These are phyloP conservation scores for Epinephelus coioides DNA, from an alignment of 2,797 vertebrate species.

Conservation along the genomic window DNA sequence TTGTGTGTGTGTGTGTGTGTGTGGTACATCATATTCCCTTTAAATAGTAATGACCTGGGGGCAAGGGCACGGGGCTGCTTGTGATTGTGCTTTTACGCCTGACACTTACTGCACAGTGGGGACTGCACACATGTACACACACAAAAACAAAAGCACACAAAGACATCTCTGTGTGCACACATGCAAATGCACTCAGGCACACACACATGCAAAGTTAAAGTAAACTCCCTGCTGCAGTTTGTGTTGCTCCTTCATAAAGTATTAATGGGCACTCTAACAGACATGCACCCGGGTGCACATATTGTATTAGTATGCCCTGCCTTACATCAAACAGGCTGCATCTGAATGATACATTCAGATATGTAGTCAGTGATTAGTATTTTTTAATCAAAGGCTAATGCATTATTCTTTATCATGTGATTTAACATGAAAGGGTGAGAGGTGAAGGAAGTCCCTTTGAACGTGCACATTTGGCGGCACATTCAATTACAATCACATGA, in stretches of 20 bases:
- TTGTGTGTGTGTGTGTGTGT: constrained; percentile 25
- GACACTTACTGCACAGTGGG: constrained; percentile 34
- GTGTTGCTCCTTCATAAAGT: constrained; percentile 68
- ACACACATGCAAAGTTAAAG: constrained; percentile 14
- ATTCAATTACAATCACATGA: constrained; percentile 15
- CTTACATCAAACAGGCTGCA: constrained; percentile 46
- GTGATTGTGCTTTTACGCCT: constrained; percentile 51
- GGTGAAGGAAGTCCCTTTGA: constrained; percentile 28
- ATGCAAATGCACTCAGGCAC: neutral
- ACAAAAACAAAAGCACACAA: constrained; percentile 20
- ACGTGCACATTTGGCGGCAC: neutral
- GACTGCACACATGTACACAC: constrained; percentile 4
- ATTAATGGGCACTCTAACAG: constrained; percentile 69
- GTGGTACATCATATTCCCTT: constrained; percentile 54
- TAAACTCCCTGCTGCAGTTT: constrained; percentile 39
- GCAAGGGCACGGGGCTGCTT: constrained; percentile 37
- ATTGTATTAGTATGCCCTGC: constrained; percentile 41
- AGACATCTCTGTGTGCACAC: neutral
- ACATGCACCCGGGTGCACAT: constrained; percentile 50
- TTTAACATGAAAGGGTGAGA: constrained; percentile 43
- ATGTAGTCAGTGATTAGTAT: constrained; percentile 4
- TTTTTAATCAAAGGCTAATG: constrained; percentile 22
- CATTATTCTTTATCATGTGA: constrained; percentile 34
- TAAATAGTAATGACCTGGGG: constrained; percentile 71
- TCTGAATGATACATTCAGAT: constrained; percentile 46